Base-by-base conservation (phyloP, 2,113 vertebrate genomes). In the Sarotherodon lohbergeri region DNA sequence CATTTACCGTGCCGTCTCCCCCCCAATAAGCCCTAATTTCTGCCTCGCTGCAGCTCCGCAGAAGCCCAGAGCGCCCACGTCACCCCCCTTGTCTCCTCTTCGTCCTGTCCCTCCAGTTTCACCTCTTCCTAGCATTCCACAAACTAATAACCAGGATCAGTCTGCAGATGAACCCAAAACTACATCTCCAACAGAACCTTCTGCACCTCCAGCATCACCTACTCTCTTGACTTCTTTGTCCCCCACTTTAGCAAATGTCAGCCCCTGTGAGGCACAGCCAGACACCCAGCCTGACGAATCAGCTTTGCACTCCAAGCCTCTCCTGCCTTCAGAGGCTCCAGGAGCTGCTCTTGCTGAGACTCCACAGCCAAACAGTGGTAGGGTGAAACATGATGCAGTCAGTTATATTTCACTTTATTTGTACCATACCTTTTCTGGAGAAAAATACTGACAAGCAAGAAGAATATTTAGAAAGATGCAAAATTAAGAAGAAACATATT, bases 341-440 rank as follows among this genome's bases (percentile, higher is more conserved):
- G 61, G 78, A 46, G 88, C 85, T 43, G 89, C 91, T 54, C 90
- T 93, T 32, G 88, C 94, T 83, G 91, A 94, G 63, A 89, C n/a
- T 46, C 91, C 91, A 34, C 81, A 86, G 52, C 39, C 89, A 71
- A 80, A 89, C 68, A 91, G 91, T 88, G 96, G 96, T 97, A 91
- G 81, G 89, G 1, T 29, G 27, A 27, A 55, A 63, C 46, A n/a
- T 5, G 5, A 83, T 76, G 9, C 17, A 78, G 39, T 24, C 5
- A 57, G 39, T 83, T 85, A 34, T 13, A 59, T 32, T 39, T 5
- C 12, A 36, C 66, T 81, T 32, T 52, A 4, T 46, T 82, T n/a
- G 32, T 13, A 78, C 24, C 0, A 2, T 50, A 76, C 16, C 24
- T 78, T 29, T 50, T 78, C 41, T 50, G 71, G 6, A 19, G 43